Conservation (phyloP, 2,888 invertebrate genomes). For the Drosophila dives region DNA sequence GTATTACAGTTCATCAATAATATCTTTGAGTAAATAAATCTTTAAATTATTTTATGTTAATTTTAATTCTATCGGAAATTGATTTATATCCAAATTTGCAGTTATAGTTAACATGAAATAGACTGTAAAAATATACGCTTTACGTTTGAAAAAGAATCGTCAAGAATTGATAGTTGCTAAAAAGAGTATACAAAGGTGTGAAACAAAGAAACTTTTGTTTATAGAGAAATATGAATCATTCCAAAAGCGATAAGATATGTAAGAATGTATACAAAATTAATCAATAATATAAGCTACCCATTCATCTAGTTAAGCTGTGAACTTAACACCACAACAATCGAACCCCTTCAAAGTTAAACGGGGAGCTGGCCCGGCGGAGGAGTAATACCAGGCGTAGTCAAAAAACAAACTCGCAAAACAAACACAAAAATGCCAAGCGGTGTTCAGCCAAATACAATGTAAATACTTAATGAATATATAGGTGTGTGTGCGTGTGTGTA, state of each 20-base stretch:
- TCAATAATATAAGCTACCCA: background rate
- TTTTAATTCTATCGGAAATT: background rate
- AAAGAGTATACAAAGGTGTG: background rate
- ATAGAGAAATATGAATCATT: background rate
- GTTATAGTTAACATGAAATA: background rate
- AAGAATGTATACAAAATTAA: background rate
- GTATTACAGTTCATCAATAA: background rate
- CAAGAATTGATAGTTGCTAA: background rate
- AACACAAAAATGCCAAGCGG: conserved; percentile 49
- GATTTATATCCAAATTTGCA: background rate
- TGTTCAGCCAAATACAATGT: conserved; percentile 36
- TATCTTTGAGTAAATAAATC: background rate
- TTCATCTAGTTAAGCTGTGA: conserved; percentile 1
- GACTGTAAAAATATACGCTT: background rate
- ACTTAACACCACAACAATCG: background rate
- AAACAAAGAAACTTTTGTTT: background rate
- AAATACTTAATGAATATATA: conserved; percentile 7
- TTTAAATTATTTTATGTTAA: background rate
- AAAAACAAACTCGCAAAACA: conserved; percentile 59
- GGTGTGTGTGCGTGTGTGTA: background rate
- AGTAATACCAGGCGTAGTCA: conserved; percentile 52
- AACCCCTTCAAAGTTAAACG: conserved; percentile 15
- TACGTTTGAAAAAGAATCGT: background rate
- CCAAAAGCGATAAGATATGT: conserved; percentile 1
- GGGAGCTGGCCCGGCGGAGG: conserved; percentile 4